These are phyloP conservation scores for Ameiurus melas DNA, from an alignment of 2,113 vertebrate species.

Conservation along the genomic window DNA sequence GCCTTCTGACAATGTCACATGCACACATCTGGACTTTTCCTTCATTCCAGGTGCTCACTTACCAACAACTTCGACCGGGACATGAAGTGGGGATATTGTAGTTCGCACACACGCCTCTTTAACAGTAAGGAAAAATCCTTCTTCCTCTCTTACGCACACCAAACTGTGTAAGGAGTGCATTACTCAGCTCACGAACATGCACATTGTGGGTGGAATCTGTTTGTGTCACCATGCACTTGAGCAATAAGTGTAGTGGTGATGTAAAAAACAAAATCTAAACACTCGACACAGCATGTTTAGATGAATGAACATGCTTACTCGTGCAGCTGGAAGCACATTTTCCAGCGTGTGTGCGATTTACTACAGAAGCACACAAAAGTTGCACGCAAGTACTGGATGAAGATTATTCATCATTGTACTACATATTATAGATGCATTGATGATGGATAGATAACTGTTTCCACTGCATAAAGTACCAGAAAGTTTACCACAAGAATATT, in stretches of 20 bases:
- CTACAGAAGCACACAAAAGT: background rate
- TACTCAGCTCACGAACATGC: conserved; percentile 10
- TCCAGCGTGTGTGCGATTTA: background rate
- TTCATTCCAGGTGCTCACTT: conserved; percentile 46
- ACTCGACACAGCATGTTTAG: conserved; percentile 16
- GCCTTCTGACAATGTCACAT: background rate
- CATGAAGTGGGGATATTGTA: conserved; percentile 43
- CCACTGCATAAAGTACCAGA: background rate
- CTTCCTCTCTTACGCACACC: background rate
- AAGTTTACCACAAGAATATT: background rate
- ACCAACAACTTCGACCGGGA: conserved; percentile 55
- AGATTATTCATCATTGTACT: background rate
- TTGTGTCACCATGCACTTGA: conserved; percentile 1
- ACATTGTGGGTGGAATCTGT: conserved; percentile 14
- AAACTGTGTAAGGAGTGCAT: background rate
- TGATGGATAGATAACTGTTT: background rate
- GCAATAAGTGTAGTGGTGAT: background rate
- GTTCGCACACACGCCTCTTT: conserved; percentile 3
- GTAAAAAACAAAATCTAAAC: conserved; percentile 12
- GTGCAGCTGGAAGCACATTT: conserved; percentile 12
- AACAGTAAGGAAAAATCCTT: conserved; percentile 34
- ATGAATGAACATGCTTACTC: conserved; percentile 9
- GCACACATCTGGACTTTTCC: background rate
- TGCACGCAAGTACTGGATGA: background rate
- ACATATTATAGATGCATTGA: background rate